These are phyloP conservation scores for Globicephala melas DNA, from an alignment of 2,113 vertebrate species.

Conservation along the genomic window DNA sequence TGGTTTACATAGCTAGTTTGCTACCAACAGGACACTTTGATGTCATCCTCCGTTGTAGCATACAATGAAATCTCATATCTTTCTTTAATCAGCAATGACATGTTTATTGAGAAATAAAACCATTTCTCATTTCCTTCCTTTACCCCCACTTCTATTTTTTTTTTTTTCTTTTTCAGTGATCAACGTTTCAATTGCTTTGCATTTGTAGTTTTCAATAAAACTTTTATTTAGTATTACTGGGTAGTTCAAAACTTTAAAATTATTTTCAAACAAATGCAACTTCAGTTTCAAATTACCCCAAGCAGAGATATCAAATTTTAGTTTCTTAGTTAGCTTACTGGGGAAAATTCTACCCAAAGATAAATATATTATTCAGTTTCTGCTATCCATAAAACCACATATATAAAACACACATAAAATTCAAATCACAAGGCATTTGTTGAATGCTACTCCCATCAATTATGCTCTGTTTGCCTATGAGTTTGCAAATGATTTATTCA, in stretches of 20 bases:
- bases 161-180: conserved; percentile 17
- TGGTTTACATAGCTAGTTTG: conserved; percentile 59
- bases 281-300: background rate
- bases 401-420: conserved; percentile 77
- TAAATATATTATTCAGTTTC: conserved; percentile 77
- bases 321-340: conserved; percentile 62
- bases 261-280: background rate
- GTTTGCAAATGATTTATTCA: conserved; percentile 81
- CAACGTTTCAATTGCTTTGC: conserved; percentile 62
- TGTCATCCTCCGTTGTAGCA: conserved; percentile 60
- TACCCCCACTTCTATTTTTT: background rate
- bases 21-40: conserved; percentile 59
- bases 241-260: conserved; percentile 1
- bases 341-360: conserved; percentile 53
- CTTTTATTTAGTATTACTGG: background rate
- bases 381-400: conserved; percentile 72
- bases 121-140: conserved; percentile 37
- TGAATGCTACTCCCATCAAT: conserved; percentile 75
- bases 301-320: background rate
- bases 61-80: conserved; percentile 59
- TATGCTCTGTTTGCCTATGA: conserved; percentile 75
- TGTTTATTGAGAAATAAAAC: conserved; percentile 73
- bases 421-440: conserved; percentile 77
- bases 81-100: conserved; percentile 70
- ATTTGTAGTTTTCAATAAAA: conserved; percentile 58